Conservation (phyloP, 2,113 vertebrate genomes). For the Stigmatopora nigra region DNA sequence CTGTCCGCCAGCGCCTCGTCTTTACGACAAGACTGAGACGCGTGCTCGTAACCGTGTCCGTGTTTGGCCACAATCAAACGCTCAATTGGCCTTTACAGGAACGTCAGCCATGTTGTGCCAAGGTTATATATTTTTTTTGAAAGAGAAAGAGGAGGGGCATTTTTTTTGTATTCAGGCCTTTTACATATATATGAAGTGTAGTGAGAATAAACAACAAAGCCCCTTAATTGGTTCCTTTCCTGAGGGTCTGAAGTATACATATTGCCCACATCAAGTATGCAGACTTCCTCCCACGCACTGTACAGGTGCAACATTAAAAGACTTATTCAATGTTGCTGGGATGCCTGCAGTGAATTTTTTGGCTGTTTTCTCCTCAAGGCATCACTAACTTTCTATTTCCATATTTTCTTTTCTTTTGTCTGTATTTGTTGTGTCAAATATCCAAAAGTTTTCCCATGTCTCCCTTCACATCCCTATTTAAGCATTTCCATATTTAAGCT, state of each 20-base stretch:
- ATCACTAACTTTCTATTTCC: conserved; percentile 6
- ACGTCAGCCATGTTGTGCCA: conserved; percentile 54
- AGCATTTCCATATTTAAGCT: too few relatives aligned
- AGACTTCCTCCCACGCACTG: conserved; percentile 25
- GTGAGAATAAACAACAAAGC: conserved; percentile 61
- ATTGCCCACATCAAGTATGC: conserved; percentile 54
- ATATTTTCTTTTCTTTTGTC: conserved; percentile 1
- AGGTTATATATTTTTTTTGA: conserved; percentile 28
- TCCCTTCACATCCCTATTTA: too few relatives aligned
- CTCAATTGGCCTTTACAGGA: conserved; percentile 62
- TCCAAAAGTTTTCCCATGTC: background rate
- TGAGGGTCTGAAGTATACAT: conserved; percentile 25
- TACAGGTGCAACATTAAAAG: conserved; percentile 63
- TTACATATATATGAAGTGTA: conserved; percentile 62
- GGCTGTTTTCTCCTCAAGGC: conserved; percentile 4
- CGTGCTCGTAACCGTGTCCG: conserved; percentile 34
- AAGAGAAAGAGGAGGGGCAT: conserved; percentile 1
- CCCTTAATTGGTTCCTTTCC: conserved; percentile 52
- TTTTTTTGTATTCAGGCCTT: conserved; percentile 35
- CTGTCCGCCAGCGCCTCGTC: conserved; percentile 73
- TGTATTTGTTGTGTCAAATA: conserved; percentile 33
- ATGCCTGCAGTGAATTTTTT: conserved; percentile 29
- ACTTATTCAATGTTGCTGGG: conserved; percentile 22
- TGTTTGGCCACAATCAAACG: conserved; percentile 64
- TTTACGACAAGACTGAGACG: conserved; percentile 49